Conservation (phyloP, 2,113 vertebrate genomes). For the Oncorhynchus keta region DNA sequence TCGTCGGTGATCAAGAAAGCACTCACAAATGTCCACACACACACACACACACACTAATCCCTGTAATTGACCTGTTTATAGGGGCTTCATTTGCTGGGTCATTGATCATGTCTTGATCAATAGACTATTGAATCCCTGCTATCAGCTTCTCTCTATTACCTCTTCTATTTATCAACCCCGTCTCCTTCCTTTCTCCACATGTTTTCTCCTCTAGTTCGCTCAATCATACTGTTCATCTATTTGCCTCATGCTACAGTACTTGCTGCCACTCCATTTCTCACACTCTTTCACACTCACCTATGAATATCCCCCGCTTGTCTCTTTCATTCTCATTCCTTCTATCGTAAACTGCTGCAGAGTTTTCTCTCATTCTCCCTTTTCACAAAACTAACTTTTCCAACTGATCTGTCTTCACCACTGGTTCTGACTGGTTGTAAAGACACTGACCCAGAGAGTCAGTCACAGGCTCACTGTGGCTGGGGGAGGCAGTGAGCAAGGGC, state of each 20-base stretch:
- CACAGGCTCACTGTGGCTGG: background rate
- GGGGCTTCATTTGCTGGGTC: slow-evolving; percentile 27
- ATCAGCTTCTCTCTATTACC: slow-evolving; percentile 1
- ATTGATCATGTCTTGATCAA: slow-evolving; percentile 44
- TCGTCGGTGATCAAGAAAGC: too few species aligned
- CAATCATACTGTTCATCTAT: background rate
- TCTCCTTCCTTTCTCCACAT: slow-evolving; percentile 15
- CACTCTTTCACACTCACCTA: too few species aligned
- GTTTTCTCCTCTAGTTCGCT: slow-evolving; percentile 2
- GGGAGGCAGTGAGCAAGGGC: background rate
- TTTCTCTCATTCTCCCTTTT: background rate
- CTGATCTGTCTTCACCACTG: background rate
- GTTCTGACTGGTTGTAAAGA: background rate
- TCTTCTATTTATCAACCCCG: slow-evolving; percentile 20
- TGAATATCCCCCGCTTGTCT: too few species aligned
- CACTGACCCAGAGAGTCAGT: background rate
- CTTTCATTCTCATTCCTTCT: too few species aligned
- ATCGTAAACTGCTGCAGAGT: too few species aligned
- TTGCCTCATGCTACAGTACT: too few species aligned
- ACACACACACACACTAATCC: background rate
- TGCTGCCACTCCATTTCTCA: too few species aligned
- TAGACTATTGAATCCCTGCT: slow-evolving; percentile 23
- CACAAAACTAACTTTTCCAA: background rate
- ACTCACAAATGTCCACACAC: slow-evolving; percentile 11
- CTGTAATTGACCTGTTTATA: slow-evolving; percentile 41